Conservation (phyloP, 2,113 vertebrate species). For the Cavia porcellus region DNA sequence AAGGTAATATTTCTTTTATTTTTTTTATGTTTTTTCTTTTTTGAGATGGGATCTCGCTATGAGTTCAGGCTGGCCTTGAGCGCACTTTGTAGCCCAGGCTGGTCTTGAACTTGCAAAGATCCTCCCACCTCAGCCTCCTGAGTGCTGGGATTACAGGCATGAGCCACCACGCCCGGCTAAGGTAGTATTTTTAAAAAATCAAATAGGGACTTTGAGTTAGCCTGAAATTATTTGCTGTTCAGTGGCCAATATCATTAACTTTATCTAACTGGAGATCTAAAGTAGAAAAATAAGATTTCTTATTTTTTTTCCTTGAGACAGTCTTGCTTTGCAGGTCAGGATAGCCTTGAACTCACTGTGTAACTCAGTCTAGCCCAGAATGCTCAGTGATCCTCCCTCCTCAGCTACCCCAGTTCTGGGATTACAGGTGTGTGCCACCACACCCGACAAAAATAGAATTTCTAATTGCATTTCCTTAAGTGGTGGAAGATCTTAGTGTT, state of each 20-base stretch:
- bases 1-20: too few species aligned
- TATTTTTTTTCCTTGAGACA: neutral
- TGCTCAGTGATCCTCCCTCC: neutral
- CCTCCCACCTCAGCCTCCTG: too few species aligned
- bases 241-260: slow-evolving; percentile 49
- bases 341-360: neutral
- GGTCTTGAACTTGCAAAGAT: too few species aligned
- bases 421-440: neutral
- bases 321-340: neutral
- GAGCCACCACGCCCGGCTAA: too few species aligned
- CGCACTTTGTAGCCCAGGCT: too few species aligned
- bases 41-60: too few species aligned
- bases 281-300: neutral
- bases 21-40: too few species aligned
- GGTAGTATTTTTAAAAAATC: neutral
- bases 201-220: slow-evolving; percentile 51
- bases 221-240: slow-evolving; percentile 61
- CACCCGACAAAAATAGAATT: slow-evolving; percentile 22
- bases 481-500: neutral
- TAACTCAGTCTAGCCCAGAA: neutral
- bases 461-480: slow-evolving; percentile 37
- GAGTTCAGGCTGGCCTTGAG: too few species aligned
- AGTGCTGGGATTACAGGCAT: too few species aligned
- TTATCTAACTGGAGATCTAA: slow-evolving; percentile 13
- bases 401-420: neutral